phyloP scores from a whole-genome alignment of 2,888 invertebrate genomes.

The Noctua pronuba region DNA sequence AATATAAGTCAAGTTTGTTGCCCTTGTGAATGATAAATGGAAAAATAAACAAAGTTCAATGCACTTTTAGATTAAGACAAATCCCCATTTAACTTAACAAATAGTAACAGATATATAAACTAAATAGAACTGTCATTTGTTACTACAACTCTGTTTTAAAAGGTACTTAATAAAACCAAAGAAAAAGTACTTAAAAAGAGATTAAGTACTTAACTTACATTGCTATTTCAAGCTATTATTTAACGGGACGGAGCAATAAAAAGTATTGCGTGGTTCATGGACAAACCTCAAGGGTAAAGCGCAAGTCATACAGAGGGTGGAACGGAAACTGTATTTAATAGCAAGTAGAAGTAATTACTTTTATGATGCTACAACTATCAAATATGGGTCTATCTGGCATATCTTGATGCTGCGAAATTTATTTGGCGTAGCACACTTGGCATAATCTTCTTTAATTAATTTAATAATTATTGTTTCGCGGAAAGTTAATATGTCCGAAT shows the following conservation, averaged over 20 bases:
- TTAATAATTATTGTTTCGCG: too few species aligned
- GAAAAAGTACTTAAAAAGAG: constrained; percentile 57
- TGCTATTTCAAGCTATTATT: constrained; percentile 40
- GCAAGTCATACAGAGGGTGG: constrained; percentile 9
- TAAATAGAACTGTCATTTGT: constrained; percentile 33
- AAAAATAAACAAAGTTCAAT: constrained; percentile 4
- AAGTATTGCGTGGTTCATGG: constrained; percentile 36
- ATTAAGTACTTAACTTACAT: constrained; percentile 56
- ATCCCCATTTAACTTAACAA: constrained; percentile 1
- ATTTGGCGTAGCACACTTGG: too few species aligned
- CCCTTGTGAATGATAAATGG: constrained; percentile 9
- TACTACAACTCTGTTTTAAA: constrained; percentile 24
- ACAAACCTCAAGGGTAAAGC: constrained; percentile 13
- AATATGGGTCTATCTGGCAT: too few species aligned
- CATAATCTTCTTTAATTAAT: too few species aligned
- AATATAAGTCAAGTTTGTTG: background rate
- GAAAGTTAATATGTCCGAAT: too few species aligned
- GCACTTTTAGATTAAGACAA: constrained; percentile 2
- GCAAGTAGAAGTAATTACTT: background rate
- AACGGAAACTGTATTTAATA: background rate
- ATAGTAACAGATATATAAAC: constrained; percentile 17
- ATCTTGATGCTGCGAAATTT: too few species aligned
- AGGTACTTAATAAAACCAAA: constrained; percentile 50
- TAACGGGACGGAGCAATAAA: constrained; percentile 36
- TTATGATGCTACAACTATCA: background rate